phyloP scores from a whole-genome alignment of 2,113 vertebrate genomes.

The Mionectes macconnelli region DNA sequence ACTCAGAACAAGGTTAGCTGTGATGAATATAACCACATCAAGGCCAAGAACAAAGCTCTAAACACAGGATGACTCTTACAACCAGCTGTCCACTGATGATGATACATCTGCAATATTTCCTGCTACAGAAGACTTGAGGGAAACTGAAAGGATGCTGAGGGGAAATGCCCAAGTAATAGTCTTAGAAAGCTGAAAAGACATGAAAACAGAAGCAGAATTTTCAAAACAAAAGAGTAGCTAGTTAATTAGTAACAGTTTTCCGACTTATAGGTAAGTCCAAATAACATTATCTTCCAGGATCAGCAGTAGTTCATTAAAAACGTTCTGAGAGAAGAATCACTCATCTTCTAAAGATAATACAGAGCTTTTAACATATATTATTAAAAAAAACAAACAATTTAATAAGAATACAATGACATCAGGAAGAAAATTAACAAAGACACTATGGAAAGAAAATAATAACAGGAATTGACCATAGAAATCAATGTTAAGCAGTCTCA shows the following conservation, averaged over 20 bases:
- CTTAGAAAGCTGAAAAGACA: neutral
- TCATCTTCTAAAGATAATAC: neutral
- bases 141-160: neutral
- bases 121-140: neutral
- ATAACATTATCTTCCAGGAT: neutral
- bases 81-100: neutral
- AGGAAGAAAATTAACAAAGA: neutral
- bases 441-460: neutral
- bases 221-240: fast-evolving
- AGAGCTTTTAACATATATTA: neutral
- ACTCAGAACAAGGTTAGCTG: neutral
- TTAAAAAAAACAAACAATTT: neutral
- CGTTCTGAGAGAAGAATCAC: neutral
- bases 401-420: neutral
- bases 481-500: neutral
- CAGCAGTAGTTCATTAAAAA: neutral
- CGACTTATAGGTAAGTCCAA: neutral
- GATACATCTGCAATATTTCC: neutral
- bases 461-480: neutral
- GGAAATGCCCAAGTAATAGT: neutral
- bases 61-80: neutral
- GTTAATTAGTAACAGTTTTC: neutral
- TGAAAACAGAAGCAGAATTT: neutral
- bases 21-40: neutral
- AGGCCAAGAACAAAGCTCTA: neutral